These are phyloP conservation scores for Anisognathus igniventris DNA, from an alignment of 2,797 vertebrate species.

Conservation along the genomic window DNA sequence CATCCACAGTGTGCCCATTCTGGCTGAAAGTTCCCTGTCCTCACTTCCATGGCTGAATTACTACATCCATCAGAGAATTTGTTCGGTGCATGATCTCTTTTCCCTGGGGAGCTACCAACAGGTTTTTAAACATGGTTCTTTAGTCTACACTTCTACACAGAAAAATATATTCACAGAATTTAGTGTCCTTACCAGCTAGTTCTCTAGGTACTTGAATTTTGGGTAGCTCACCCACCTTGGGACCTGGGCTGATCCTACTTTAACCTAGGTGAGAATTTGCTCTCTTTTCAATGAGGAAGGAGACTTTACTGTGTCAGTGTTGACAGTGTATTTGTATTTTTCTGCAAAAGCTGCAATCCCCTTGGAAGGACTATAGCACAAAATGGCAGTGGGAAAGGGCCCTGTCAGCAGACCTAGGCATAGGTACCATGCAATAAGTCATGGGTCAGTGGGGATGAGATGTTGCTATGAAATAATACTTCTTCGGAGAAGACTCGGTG, in stretches of 20 bases:
- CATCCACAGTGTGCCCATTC: background rate
- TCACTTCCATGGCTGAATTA: background rate
- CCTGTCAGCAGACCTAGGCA: background rate
- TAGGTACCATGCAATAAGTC: accelerated
- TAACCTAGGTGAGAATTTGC: background rate
- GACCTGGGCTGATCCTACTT: background rate
- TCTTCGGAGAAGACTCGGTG: background rate
- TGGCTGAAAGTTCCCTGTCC: background rate
- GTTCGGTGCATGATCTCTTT: background rate
- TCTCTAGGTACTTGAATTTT: background rate
- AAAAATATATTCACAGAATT: background rate
- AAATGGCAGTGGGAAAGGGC: background rate
- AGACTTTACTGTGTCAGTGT: background rate
- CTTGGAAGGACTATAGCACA: background rate
- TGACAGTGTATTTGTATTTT: background rate
- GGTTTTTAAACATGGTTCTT: background rate
- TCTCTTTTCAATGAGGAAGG: background rate
- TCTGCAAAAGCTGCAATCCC: background rate
- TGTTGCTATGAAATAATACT: background rate
- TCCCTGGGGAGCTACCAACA: background rate
- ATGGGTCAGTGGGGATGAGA: background rate
- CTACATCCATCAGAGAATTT: background rate
- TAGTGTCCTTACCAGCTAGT: background rate
- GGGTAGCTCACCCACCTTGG: background rate
- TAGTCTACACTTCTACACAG: background rate